phyloP scores from a whole-genome alignment of 2,888 invertebrate genomes.

The Drosophila paucipuncta region DNA sequence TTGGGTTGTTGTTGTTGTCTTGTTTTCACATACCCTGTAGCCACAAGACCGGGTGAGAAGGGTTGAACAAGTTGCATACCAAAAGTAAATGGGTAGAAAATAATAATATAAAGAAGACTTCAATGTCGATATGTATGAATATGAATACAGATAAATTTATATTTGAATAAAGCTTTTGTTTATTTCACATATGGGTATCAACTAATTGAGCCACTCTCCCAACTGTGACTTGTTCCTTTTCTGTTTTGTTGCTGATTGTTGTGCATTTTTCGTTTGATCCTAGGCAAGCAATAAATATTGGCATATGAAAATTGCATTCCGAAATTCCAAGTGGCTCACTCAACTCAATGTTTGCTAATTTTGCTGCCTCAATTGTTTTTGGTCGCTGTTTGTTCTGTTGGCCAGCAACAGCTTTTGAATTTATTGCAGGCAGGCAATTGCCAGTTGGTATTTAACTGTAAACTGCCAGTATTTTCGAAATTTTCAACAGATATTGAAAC shows the following conservation, averaged over 20 bases:
- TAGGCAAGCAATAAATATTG: constrained; percentile 59
- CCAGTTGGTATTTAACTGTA: constrained; percentile 30
- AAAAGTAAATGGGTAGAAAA: not conserved
- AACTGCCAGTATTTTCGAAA: constrained; percentile 27
- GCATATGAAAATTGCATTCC: constrained; percentile 56
- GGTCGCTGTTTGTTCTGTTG: constrained; percentile 15
- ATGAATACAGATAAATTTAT: fast-evolving
- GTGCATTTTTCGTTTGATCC: constrained; percentile 46
- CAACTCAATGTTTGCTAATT: constrained; percentile 33
- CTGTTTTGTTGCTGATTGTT: constrained; percentile 17
- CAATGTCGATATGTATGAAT: not conserved
- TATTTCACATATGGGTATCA: not conserved
- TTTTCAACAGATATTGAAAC: constrained; percentile 33
- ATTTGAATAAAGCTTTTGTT: not conserved
- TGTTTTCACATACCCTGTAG: not conserved
- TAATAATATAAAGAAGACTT: not conserved
- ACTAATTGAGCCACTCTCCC: not conserved
- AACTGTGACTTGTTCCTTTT: not conserved
- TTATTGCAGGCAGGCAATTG: constrained; percentile 10
- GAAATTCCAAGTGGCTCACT: constrained; percentile 34
- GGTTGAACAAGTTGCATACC: not conserved
- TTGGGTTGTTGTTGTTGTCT: not conserved
- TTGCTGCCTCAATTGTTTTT: constrained; percentile 31
- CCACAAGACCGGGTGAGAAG: not conserved
- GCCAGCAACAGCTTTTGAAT: constrained; percentile 15